These are phyloP conservation scores for Machaerirhynchus nigripectus DNA, from an alignment of 2,113 vertebrate species.

Conservation along the genomic window DNA sequence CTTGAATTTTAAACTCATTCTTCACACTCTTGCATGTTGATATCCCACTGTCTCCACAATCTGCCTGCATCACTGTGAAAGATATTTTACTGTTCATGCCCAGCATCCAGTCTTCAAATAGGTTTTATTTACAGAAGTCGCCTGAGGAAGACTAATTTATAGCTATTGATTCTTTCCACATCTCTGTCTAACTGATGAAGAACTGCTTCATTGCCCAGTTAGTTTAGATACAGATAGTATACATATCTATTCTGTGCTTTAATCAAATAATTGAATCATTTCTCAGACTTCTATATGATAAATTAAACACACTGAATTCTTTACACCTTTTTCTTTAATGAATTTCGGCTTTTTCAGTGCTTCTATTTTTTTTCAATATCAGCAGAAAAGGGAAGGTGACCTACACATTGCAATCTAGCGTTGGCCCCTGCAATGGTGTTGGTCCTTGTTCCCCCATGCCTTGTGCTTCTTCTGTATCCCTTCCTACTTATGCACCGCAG, in stretches of 20 bases:
- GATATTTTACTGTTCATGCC: not conserved
- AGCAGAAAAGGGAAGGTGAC: not conserved
- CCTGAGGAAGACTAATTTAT: not conserved
- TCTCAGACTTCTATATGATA: not conserved
- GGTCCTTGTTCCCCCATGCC: not conserved
- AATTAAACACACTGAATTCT: not conserved
- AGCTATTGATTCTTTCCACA: not conserved
- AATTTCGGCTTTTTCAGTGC: not conserved
- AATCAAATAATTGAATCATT: conserved; percentile 37
- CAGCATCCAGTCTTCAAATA: not conserved
- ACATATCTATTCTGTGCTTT: not conserved
- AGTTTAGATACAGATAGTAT: not conserved
- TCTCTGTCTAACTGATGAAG: not conserved
- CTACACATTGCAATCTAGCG: not conserved
- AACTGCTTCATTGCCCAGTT: conserved; percentile 7
- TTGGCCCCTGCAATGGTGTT: not conserved
- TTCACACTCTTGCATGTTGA: not conserved
- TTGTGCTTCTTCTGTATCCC: not conserved
- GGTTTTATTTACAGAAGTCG: not conserved
- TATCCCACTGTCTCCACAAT: not conserved
- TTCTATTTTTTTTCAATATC: not conserved
- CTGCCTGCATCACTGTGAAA: not conserved
- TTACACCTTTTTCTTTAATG: not conserved
- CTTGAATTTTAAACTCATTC: not conserved
- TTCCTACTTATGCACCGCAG: not conserved